A percentile compares a stretch with the other conserved stretches of the same genome.
These are phyloP conservation scores for Aselliscus stoliczkanus DNA, from an alignment of 2,797 vertebrate genomes.

Conservation along the genomic window DNA sequence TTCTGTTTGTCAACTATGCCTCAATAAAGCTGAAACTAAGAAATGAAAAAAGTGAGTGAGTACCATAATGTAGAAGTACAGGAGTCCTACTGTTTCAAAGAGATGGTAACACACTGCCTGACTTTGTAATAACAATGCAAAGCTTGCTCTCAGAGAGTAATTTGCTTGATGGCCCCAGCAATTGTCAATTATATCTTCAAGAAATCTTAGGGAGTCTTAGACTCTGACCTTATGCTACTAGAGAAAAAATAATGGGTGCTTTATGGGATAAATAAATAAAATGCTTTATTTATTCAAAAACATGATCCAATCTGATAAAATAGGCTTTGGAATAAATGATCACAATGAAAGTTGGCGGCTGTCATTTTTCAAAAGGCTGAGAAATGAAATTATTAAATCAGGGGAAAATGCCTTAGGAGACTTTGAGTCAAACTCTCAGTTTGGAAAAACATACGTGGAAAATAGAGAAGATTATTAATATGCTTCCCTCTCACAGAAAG, in stretches of 20 bases:
- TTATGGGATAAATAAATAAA: slow-evolving; percentile 38
- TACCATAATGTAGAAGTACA: not conserved
- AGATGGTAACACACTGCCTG: not conserved
- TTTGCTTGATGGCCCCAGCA: not conserved
- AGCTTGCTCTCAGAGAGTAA: not conserved
- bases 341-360: not conserved
- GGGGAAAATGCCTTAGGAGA: not conserved
- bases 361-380: slow-evolving; percentile 49
- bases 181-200: not conserved
- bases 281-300: slow-evolving; percentile 55
- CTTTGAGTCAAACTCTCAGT: not conserved
- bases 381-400: slow-evolving; percentile 30
- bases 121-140: not conserved
- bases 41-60: not conserved
- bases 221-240: not conserved
- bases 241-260: not conserved
- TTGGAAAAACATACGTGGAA: slow-evolving; percentile 9
- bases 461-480: slow-evolving; percentile 14
- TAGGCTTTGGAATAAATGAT: slow-evolving; percentile 39
- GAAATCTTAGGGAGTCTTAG: not conserved
- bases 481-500: slow-evolving; percentile 35
- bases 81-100: not conserved
- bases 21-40: not conserved
- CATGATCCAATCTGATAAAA: slow-evolving; percentile 26
- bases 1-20: not conserved